Evolutionary conservation across 1,140 invertebrate genomes (phyloP).

Genomic region (Bactericera cockerelli): DNA sequence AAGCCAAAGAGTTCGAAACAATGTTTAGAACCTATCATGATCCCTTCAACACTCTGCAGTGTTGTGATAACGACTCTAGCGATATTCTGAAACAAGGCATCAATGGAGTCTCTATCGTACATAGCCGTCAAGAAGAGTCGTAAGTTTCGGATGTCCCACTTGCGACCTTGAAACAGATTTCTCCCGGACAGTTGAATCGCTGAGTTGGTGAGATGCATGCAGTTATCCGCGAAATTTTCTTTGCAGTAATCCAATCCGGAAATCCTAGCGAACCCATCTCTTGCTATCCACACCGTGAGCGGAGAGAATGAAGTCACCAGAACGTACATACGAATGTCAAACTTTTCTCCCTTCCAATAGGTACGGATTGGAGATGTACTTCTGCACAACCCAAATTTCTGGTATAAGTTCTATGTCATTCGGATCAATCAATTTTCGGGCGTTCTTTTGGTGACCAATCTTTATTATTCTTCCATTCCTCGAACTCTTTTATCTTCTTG

Average conservation of each 20-base stretch:
- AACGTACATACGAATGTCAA: conserved; percentile 43
- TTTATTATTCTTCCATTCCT: conserved; percentile 25
- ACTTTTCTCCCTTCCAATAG: conserved; percentile 45
- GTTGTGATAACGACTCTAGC: conserved; percentile 38
- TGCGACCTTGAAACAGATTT: conserved; percentile 25
- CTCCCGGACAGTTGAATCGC: conserved; percentile 34
- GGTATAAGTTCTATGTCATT: conserved; percentile 12
- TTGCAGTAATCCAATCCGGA: conserved; percentile 41
- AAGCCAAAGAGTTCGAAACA: conserved; percentile 51
- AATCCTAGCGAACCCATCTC: conserved; percentile 42
- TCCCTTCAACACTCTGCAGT: conserved; percentile 33
- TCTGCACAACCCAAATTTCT: conserved; percentile 33
- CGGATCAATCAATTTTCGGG: conserved; percentile 10
- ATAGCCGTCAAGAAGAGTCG: conserved; percentile 28
- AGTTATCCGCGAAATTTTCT: conserved; percentile 30
- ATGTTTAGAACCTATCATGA: conserved; percentile 31
- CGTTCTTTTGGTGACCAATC: conserved; percentile 13
- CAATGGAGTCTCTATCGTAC: conserved; percentile 29
- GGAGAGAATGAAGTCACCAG: conserved; percentile 43
- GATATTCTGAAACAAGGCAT: conserved; percentile 38
- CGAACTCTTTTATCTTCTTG: conserved; percentile 32
- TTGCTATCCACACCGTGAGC: conserved; percentile 44
- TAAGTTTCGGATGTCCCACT: conserved; percentile 31
- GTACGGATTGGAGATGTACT: conserved; percentile 44
- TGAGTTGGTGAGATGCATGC: conserved; percentile 42